phyloP scores from a whole-genome alignment of 2,113 vertebrate species.

The Pelmatolapia mariae region DNA sequence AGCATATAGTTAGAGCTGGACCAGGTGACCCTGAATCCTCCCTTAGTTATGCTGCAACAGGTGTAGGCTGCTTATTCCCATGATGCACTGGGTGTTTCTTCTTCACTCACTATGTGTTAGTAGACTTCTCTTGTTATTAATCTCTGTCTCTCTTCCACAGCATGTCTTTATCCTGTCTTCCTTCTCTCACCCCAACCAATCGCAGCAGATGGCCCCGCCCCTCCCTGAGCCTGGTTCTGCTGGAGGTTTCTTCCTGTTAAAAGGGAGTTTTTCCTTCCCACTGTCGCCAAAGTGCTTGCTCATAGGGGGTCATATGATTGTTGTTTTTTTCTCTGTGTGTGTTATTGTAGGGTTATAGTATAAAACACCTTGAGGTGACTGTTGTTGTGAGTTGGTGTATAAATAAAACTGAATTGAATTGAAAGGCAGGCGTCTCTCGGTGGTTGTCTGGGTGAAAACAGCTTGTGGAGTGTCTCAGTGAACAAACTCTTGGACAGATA shows the following conservation, averaged over 20 bases:
- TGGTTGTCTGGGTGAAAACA: neutral
- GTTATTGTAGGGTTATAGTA: neutral
- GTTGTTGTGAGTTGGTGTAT: neutral
- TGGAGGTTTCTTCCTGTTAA: no score
- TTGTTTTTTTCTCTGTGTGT: fast-evolving
- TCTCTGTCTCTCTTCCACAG: neutral
- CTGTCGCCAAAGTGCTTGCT: no score
- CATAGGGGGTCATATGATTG: no score
- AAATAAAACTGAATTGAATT: neutral
- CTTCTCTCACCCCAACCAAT: neutral
- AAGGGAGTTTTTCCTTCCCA: no score
- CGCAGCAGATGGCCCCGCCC: no score
- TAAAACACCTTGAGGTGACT: no score
- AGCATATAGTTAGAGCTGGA: neutral
- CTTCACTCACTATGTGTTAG: neutral
- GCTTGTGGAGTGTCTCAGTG: neutral
- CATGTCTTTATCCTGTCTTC: neutral
- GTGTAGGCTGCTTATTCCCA: fast-evolving
- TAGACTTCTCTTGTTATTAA: neutral
- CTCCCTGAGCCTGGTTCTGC: no score
- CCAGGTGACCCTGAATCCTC: neutral
- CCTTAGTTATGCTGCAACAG: neutral
- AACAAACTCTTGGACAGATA: neutral
- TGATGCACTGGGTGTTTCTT: neutral
- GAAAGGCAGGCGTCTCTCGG: fast-evolving